Base-by-base conservation (phyloP, 2,113 vertebrate genomes). In the Sinocyclocheilus grahami region DNA sequence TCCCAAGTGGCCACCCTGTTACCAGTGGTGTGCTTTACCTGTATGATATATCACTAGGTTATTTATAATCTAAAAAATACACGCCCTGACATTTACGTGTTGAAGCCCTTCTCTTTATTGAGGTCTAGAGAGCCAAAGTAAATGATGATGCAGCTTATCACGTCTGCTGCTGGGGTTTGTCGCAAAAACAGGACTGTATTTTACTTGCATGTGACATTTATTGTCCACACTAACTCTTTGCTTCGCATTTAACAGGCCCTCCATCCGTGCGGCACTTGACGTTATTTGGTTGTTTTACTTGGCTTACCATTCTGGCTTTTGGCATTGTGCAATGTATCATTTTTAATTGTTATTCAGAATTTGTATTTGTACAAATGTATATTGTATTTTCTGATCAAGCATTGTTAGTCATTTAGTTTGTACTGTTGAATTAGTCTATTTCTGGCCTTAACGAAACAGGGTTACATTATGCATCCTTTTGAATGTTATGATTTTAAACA, bases 131-230 rank as follows among this genome's bases (percentile, higher is more conserved):
- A 88, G 91, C 90, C 90, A 93, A 92, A 91, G 88, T 87, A 92
- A 89, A 91, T 88, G 86, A 85, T 88, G 89, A 67, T 11, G 46
- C 86, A 74, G 87, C 87, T 89, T 89, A 84, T 84, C 91, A 87
- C 92, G 83, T 87, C 33, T 86, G 79, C 88, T 90, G 87, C 85
- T 92, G 88, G 85, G 86, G 86, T 89, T 90, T 86, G 84, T 65
- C 90, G 86, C 91, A 89, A 94, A 94, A 90, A 58, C 86, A 84
- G 53, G 48, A 63, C 71, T 92, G 90, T 91, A 89, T 93, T 94
- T 93, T 92, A 92, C 83, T 89, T 91, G 92, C 92, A 92, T 94
- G 93, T 91, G 58, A 90, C 88, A 86, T 91, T 91, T 92, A 67
- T 86, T 89, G 67, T 92, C 90, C 88, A 91, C 76, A 90, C 74